Percentiles rank a stretch among this genome's conserved stretches.
Evolutionary conservation across 2,113 vertebrate species (phyloP).

Genomic region (Arothron firmamentum): DNA sequence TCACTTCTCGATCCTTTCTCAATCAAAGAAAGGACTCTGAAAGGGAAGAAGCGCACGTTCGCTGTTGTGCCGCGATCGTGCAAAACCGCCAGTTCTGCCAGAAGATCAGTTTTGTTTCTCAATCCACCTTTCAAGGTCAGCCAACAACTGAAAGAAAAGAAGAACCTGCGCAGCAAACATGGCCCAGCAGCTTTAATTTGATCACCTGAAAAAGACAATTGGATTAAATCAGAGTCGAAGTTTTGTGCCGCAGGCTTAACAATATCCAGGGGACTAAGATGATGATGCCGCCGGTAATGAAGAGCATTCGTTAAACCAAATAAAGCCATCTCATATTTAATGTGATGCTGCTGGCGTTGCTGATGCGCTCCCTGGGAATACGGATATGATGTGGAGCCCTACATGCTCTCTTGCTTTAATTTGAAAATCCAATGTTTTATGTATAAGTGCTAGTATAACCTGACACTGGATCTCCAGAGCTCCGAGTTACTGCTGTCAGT

Average conservation of each 20-base stretch:
- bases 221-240: conserved; percentile 13
- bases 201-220: conserved; percentile 17
- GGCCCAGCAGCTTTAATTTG: conserved; percentile 6
- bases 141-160: neutral
- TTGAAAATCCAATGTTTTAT: no score
- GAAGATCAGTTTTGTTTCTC: neutral
- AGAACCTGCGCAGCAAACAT: neutral
- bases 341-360: no score
- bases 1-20: conserved; percentile 1
- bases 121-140: conserved; percentile 18
- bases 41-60: neutral
- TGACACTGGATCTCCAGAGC: no score
- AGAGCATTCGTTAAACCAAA: conserved; percentile 1
- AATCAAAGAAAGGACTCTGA: neutral
- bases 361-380: neutral
- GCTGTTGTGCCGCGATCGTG: neutral
- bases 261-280: conserved; percentile 1
- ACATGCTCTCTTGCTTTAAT: neutral
- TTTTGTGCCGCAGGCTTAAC: conserved; percentile 3
- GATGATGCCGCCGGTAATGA: conserved; percentile 8
- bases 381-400: no score
- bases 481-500: no score
- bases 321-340: conserved; percentile 3
- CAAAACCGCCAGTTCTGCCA: neutral
- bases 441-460: no score